phyloP scores from a whole-genome alignment of 2,113 vertebrate genomes.

The Syngnathus floridae region DNA sequence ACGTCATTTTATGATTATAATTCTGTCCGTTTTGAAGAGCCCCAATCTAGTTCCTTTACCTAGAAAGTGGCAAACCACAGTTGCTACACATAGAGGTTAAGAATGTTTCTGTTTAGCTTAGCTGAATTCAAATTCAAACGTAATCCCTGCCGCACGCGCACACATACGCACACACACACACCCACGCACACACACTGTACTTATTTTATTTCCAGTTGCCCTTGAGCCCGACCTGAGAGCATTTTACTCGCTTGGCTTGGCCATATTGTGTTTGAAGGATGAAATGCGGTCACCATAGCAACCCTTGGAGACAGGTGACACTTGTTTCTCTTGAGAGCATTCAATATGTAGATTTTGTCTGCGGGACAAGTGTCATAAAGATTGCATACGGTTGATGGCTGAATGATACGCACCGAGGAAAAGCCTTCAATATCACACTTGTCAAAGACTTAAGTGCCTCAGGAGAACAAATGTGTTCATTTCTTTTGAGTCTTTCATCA shows the following conservation, averaged over 20 bases:
- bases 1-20: too few species aligned
- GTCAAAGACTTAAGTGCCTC: constrained; percentile 22
- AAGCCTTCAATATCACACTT: background rate
- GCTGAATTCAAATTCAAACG: too few species aligned
- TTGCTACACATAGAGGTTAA: too few species aligned
- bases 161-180: too few species aligned
- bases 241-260: constrained; percentile 13
- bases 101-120: too few species aligned
- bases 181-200: too few species aligned
- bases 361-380: constrained; percentile 32
- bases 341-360: constrained; percentile 47
- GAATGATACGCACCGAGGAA: constrained; percentile 18
- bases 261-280: constrained; percentile 21
- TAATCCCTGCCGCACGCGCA: too few species aligned
- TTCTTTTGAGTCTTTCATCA: constrained; percentile 6
- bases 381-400: constrained; percentile 26
- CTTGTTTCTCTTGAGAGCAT: constrained; percentile 22
- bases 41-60: too few species aligned
- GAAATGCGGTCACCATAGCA: constrained; percentile 49
- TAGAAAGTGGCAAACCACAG: too few species aligned
- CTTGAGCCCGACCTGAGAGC: background rate
- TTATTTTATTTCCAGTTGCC: background rate
- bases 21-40: too few species aligned
- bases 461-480: constrained; percentile 37
- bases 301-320: constrained; percentile 25